These are phyloP conservation scores for Pogona vitticeps DNA, from an alignment of 2,113 vertebrate genomes.

Conservation along the genomic window DNA sequence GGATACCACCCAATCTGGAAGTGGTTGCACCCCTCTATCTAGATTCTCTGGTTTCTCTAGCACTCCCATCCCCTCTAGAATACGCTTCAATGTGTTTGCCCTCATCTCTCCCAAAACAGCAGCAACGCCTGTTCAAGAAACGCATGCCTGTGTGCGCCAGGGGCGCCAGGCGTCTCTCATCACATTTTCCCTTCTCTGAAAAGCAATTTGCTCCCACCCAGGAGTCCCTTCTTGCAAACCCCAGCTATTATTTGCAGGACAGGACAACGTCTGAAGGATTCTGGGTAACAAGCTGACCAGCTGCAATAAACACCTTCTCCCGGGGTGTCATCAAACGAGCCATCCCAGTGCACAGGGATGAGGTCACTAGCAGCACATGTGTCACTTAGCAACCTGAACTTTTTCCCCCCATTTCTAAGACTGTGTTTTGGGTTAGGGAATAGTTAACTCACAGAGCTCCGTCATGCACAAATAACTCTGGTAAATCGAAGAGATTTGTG, in stretches of 20 bases:
- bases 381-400: neutral
- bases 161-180: neutral
- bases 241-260: neutral
- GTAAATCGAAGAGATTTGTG: constrained; percentile 22
- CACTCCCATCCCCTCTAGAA: neutral
- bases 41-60: neutral
- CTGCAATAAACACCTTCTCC: neutral
- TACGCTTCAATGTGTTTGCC: neutral
- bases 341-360: neutral
- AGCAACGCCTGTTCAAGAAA: neutral
- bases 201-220: neutral
- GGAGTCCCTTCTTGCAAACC: neutral
- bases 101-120: neutral
- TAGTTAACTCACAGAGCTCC: neutral
- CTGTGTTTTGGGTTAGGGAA: neutral
- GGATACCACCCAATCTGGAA: neutral
- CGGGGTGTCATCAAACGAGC: rapidly evolving
- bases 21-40: neutral
- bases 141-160: neutral
- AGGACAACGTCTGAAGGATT: neutral
- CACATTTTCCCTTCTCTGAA: neutral
- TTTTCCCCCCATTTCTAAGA: neutral
- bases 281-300: rapidly evolving
- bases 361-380: neutral
- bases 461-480: constrained; percentile 18